Base-by-base conservation (phyloP, 2,888 invertebrate species). In the Seira sanloemensis region DNA sequence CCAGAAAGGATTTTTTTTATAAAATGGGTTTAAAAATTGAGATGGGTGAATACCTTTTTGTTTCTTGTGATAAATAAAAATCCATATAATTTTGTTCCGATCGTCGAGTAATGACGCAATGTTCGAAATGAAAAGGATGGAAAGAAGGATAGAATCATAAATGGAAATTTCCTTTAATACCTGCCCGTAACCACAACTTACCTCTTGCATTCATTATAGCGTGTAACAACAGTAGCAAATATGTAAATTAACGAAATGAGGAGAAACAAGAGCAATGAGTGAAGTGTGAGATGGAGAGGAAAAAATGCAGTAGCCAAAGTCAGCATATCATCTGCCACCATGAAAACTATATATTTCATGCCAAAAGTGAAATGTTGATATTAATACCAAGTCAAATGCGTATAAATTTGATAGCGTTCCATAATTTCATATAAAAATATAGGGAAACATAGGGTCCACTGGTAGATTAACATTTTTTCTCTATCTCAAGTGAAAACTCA, bases 61-160 rank as follows among this genome's bases (percentile, higher is more conserved):
- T 5, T 58, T 58, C 68, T 62, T 73, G 72, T 23, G 79, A 73
- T 72, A 80, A 80, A 80, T 80, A 67, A 80, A 58, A 37, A 80
- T 73, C 71, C 72, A 72, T 82, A 72, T 82, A 82, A 82, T 82
- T 82, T 82, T 76, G 69, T 82, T 76, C 76, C 76, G 82, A 82
- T 77, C 77, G 68, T 21, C 67, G 46, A 80, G 74, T 80, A 46
- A 80, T 73, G 65, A 37, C 12, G 37, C 12, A 12, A 37, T 58
- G 58, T 58, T 9, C 16, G n/a, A n/a, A n/a, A 26, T 25, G 19
- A 26, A 26, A 50, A 80, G 18, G 16, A 21, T 23, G 18, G 19
- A 62, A 46, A 75, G 37, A 50, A 50, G 58, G n/a, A 67, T 67
- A 76, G 66, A 66, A 76, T 76, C 76, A 76, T 76, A 76, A 76